Base-by-base conservation (phyloP, 2,113 vertebrate genomes). In the Physeter macrocephalus region DNA sequence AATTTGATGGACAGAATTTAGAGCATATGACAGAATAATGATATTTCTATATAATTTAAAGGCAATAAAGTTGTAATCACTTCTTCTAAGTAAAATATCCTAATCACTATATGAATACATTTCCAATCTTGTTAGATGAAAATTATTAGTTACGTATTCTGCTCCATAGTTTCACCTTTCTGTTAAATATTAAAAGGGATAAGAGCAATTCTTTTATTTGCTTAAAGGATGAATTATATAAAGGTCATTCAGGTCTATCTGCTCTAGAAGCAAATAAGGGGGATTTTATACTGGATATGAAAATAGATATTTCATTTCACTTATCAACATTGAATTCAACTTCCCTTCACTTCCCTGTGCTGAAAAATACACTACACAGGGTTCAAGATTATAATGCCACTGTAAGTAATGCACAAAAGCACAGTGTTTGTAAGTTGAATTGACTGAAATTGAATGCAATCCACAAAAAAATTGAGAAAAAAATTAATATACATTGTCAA, bases 21-120 rank as follows among this genome's bases (percentile, higher is more conserved):
- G 82, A 77, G n/a, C 18, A 59, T 54, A 77, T 86, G 59, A 71
- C 59, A 89, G 62, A 93, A 66, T 88, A 93, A 92, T 81, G n/a
- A 23, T 29, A 21, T 74, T 74, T 86, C 27, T 86, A n/a, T 72
- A 54, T 41, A 62, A 82, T 39, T 57, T 67, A 66, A 84, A 87
- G 69, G 20, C 7, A 93, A 88, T 88, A 74, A 83, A 83, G 49
- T 59, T 78, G 39, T 62, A 93, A 84, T 90, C 77, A 80, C 72
- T 94, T 93, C n/a, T 93, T 77, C 74, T 29, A 87, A 54, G 52
- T 96, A 83, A 96, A 92, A 78, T 41, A 71, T 67, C 25, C 20
- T 93, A 90, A 88, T 94, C 36, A 66, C 12, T n/a, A 84, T 93
- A 54, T 84, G 57, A 97, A 92, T 90, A 87, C 12, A 90, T 90